Conservation (phyloP, 2,797 vertebrate species). For the Linurgus olivaceus region DNA sequence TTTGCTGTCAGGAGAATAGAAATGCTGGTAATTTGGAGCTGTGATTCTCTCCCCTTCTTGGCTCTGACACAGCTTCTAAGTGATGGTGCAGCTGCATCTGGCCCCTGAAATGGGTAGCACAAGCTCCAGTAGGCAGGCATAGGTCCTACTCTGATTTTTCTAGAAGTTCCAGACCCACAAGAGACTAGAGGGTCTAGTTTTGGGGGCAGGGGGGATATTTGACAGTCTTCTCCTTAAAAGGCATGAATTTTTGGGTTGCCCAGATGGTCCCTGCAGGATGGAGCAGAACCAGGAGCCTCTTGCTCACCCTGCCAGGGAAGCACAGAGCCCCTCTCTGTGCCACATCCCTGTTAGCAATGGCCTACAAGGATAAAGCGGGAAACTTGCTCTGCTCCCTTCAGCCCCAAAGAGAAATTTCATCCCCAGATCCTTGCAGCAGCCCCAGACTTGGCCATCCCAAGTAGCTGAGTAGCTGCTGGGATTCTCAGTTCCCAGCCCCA, state of each 20-base stretch:
- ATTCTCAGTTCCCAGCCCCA: neutral
- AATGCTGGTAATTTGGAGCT: neutral
- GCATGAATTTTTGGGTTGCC: neutral
- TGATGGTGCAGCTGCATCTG: neutral
- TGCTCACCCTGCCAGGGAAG: neutral
- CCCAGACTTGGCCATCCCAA: neutral
- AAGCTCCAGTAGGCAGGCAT: neutral
- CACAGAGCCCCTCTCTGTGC: neutral
- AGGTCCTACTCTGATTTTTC: neutral
- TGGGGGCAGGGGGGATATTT: neutral
- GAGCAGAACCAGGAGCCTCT: neutral
- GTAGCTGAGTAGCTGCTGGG: neutral
- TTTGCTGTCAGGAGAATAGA: neutral
- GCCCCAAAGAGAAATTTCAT: neutral
- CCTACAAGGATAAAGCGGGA: fast-evolving
- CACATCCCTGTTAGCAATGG: neutral
- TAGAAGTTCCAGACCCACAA: neutral
- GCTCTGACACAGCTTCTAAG: neutral
- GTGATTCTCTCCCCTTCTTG: neutral
- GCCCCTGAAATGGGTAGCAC: neutral
- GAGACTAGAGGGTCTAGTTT: neutral
- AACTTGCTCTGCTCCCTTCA: neutral
- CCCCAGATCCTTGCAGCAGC: neutral
- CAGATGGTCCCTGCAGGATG: fast-evolving
- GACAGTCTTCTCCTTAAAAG: neutral